These are phyloP conservation scores for Sus scrofa DNA, from an alignment of 2,113 vertebrate genomes.

Conservation along the genomic window T2T-Sscrofa CM000812.6:177485501-177486000, in stretches of 20 bases:
- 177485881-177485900: neutral
- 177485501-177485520: neutral
- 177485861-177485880: neutral
- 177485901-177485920: neutral
- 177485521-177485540: neutral
- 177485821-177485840: neutral
- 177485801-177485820: neutral
- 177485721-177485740: neutral
- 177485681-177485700: neutral
- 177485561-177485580: neutral
- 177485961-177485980: neutral
- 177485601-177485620: neutral
- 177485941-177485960: neutral
- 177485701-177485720: neutral
- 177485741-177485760: neutral
- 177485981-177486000: neutral
- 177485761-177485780: neutral
- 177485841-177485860: neutral
- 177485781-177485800: neutral
- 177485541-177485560: neutral
- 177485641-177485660: neutral
- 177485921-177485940: neutral
- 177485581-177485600: neutral
- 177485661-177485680: neutral
- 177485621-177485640: neutral